Evolutionary conservation across 2,113 vertebrate genomes (phyloP).

Genomic region (Bettongia penicillata): DNA sequence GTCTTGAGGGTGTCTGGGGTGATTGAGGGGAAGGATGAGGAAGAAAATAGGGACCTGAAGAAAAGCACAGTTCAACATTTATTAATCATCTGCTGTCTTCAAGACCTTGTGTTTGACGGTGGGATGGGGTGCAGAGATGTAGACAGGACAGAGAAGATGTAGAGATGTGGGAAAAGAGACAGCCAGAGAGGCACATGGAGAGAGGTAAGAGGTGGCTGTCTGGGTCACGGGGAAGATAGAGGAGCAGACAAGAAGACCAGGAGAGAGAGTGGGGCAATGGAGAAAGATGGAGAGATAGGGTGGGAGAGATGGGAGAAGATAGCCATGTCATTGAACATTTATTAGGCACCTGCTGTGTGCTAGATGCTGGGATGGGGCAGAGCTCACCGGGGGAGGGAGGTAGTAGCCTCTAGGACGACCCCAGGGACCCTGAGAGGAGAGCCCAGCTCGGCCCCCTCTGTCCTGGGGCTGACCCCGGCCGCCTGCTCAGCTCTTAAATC

Average conservation of each 20-base stretch:
- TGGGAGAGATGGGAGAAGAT: not conserved
- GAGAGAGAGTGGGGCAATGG: no score
- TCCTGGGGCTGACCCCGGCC: conserved; percentile 75
- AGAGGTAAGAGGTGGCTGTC: not conserved
- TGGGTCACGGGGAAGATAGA: no score
- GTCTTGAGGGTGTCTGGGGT: not conserved
- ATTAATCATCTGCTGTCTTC: not conserved
- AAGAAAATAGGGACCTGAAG: not conserved
- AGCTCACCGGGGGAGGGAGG: not conserved
- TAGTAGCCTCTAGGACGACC: not conserved
- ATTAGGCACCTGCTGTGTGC: not conserved
- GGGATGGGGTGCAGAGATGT: not conserved
- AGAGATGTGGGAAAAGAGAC: not conserved
- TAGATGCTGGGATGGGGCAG: not conserved
- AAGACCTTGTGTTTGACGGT: not conserved
- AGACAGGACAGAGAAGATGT: not conserved
- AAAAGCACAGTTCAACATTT: no score
- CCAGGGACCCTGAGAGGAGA: not conserved
- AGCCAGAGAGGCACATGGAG: not conserved
- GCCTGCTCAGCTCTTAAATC: conserved; percentile 70
- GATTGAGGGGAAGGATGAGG: not conserved
- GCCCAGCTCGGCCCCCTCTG: not conserved
- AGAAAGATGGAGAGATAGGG: no score
- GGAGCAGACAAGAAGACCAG: no score
- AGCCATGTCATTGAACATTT: not conserved